Conservation (phyloP, 2,888 invertebrate species). For the Abscondita cerata region DNA sequence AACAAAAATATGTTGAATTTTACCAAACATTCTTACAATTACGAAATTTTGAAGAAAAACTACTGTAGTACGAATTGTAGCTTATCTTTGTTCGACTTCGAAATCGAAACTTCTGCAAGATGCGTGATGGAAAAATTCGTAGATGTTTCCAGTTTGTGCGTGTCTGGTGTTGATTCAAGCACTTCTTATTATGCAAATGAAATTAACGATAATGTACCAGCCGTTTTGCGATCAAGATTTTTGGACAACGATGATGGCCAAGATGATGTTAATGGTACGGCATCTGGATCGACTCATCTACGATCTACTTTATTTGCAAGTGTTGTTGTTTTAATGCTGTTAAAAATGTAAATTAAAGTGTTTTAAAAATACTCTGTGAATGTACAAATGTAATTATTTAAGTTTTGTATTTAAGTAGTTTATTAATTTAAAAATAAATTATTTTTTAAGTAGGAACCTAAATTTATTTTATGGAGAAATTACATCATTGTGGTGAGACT, state of each 20-base stretch:
- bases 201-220: background rate
- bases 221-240: background rate
- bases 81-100: conserved; percentile 23
- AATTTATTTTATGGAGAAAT: background rate
- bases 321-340: background rate
- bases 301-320: background rate
- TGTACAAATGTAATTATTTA: no score
- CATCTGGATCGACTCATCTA: no score
- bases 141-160: conserved; percentile 15
- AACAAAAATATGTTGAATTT: conserved; percentile 18
- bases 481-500: no score
- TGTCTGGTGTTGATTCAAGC: background rate
- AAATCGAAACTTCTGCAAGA: conserved; percentile 15
- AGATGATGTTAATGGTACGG: no score
- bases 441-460: background rate
- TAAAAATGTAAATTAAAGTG: background rate
- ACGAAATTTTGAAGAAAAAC: conserved; percentile 25
- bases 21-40: conserved; percentile 14
- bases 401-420: background rate
- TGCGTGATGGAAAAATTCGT: conserved; percentile 15
- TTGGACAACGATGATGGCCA: background rate
- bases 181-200: background rate
- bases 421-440: background rate
- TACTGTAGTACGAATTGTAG: conserved; percentile 21
- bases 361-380: no score